Conservation (phyloP, 2,888 invertebrate genomes). For the Ophraella communa region DNA sequence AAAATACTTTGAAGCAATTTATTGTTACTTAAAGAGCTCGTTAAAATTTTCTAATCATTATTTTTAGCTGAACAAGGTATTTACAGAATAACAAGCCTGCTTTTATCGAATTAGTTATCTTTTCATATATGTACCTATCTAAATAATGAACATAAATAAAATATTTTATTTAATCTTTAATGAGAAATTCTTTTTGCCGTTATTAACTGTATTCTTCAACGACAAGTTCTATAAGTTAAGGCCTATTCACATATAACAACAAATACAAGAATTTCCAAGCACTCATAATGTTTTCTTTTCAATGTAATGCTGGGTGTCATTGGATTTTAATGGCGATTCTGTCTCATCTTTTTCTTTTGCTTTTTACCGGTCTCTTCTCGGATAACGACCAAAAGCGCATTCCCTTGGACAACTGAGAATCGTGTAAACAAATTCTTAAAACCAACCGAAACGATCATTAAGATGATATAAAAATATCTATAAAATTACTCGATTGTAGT, state of each 20-base stretch:
- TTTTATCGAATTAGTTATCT: too few relatives aligned
- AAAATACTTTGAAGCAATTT: too few relatives aligned
- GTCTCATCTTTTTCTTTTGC: not conserved
- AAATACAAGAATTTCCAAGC: not conserved
- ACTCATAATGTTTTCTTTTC: constrained; percentile 1
- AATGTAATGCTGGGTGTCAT: not conserved
- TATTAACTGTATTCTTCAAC: not conserved
- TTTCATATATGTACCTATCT: too few relatives aligned
- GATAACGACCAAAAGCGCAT: constrained; percentile 17
- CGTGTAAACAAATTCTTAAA: constrained; percentile 20
- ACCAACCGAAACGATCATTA: constrained; percentile 20
- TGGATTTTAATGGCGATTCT: not conserved
- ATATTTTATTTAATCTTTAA: too few relatives aligned
- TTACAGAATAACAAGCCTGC: too few relatives aligned
- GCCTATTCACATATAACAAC: not conserved
- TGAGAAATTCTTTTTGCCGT: not conserved
- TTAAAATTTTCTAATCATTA: too few relatives aligned
- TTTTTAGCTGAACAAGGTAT: too few relatives aligned
- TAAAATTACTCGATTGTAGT: not conserved
- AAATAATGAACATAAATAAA: too few relatives aligned
- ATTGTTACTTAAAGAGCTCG: too few relatives aligned
- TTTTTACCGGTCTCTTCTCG: constrained; percentile 12
- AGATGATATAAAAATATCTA: not conserved
- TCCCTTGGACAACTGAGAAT: not conserved
- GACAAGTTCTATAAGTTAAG: not conserved